Base-by-base conservation (phyloP, 2,113 vertebrate species). In the Pedetes capensis region DNA sequence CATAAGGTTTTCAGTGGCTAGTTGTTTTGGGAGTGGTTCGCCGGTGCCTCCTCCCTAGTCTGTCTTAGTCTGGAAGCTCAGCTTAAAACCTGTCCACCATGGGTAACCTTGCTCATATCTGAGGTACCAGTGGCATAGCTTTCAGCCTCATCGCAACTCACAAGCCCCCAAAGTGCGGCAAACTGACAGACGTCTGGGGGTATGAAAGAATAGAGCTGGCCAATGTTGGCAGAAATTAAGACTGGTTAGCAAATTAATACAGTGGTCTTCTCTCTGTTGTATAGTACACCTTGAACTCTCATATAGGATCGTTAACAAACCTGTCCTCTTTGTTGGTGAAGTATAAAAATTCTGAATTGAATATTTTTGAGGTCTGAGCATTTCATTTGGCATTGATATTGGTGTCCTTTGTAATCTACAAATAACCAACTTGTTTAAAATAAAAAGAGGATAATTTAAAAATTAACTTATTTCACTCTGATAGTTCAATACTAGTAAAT, bases 351-450 rank as follows among this genome's bases (percentile, higher is more conserved):
- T 85, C 9, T 37, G 66, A 78, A 80, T 76, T 25, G 61, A n/a
- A 88, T 85, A 27, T 32, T 49, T 87, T 75, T 82, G 71, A 74
- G 14, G 76, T 80, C 39, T 27, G 23, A 74, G 18, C 20, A 64
- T 59, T 96, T 84, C 39, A 55, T 69, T 89, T 84, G 34, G 83
- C 34, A 71, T 22, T 87, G 44, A 6, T 51, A 42, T 69, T 64
- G 11, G 11, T 85, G 4, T 93, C 11, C 25, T 76, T 68, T 87
- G 44, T 81, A 87, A 71, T 81, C 53, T 66, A n/a, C 22, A 84
- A 92, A 71, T 4, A 87, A 85, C 78, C 69, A 86, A 29, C 27
- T 64, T 75, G 66, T 64, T 84, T 87, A 63, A 89, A 93, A 83
- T 13, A 34, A 57, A 88, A 64, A 93, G 55, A 59, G 55, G 17